Evolutionary conservation across 2,113 vertebrate genomes (phyloP).

Genomic region (Melanocharis versteri): DNA sequence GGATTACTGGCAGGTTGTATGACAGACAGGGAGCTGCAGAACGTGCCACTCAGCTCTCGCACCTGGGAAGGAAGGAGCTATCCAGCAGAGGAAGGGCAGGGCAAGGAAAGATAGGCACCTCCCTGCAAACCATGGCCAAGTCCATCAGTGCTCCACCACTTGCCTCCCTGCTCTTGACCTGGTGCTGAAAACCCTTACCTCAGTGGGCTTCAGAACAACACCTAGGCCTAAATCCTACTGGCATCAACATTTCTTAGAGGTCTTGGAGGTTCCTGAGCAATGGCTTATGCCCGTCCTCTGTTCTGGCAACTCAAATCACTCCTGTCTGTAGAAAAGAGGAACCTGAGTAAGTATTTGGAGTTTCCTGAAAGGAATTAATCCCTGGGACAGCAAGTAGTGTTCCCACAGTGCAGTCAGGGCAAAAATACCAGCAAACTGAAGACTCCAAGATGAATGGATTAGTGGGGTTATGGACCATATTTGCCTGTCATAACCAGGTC

Average conservation of each 20-base stretch:
- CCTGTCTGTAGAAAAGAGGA: neutral
- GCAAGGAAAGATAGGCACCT: neutral
- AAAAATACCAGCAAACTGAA: neutral
- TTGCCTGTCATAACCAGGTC: neutral
- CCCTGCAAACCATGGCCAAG: neutral
- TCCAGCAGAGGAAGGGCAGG: neutral
- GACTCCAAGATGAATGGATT: neutral
- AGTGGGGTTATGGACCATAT: neutral
- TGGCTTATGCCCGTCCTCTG: neutral
- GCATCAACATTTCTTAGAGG: neutral
- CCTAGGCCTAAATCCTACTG: neutral
- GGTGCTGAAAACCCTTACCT: neutral
- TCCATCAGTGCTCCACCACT: rapidly evolving
- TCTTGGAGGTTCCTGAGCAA: neutral
- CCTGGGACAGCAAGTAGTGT: neutral
- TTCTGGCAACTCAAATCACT: neutral
- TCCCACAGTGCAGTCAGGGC: neutral
- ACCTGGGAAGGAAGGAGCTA: neutral
- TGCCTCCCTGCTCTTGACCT: neutral
- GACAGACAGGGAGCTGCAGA: neutral
- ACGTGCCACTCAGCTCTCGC: neutral
- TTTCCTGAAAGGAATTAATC: neutral
- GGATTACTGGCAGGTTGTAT: neutral
- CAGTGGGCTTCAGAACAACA: neutral
- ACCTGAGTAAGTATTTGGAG: neutral